Evolutionary conservation across 2,113 vertebrate species (phyloP).

Genomic region (Ariopsis seemanni): DNA sequence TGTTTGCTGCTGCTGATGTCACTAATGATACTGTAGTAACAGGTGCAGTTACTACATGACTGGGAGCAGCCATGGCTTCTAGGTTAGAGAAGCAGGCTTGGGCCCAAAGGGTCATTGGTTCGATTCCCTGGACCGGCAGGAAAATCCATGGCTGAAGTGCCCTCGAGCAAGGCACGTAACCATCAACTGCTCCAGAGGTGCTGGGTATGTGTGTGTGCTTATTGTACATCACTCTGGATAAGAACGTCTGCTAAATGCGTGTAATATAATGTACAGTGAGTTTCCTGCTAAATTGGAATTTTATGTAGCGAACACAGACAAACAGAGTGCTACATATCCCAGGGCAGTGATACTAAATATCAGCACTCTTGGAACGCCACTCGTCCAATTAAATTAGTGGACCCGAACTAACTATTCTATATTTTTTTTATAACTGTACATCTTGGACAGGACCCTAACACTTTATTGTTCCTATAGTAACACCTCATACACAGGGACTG

Average conservation of each 20-base stretch:
- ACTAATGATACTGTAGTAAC: background rate
- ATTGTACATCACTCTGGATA: too few relatives aligned
- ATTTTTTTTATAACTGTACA: background rate
- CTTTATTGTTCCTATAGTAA: background rate
- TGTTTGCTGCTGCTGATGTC: background rate
- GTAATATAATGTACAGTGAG: too few relatives aligned
- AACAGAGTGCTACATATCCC: background rate
- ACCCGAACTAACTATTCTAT: background rate
- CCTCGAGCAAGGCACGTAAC: too few relatives aligned
- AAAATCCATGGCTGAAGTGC: too few relatives aligned
- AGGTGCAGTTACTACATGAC: background rate
- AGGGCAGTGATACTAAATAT: background rate
- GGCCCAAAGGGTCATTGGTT: too few relatives aligned
- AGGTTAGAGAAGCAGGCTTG: too few relatives aligned
- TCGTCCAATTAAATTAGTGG: background rate
- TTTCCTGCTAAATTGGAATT: background rate
- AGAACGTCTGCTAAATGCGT: too few relatives aligned
- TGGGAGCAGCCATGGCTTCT: too few relatives aligned
- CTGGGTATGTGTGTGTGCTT: too few relatives aligned
- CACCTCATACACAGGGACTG: background rate
- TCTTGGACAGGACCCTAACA: background rate
- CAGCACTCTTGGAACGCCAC: background rate
- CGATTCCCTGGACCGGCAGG: too few relatives aligned
- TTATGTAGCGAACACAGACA: background rate
- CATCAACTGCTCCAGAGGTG: too few relatives aligned